Evolutionary conservation across 2,113 vertebrate genomes (phyloP).

Genomic region (Urocynchramus pylzowi): DNA sequence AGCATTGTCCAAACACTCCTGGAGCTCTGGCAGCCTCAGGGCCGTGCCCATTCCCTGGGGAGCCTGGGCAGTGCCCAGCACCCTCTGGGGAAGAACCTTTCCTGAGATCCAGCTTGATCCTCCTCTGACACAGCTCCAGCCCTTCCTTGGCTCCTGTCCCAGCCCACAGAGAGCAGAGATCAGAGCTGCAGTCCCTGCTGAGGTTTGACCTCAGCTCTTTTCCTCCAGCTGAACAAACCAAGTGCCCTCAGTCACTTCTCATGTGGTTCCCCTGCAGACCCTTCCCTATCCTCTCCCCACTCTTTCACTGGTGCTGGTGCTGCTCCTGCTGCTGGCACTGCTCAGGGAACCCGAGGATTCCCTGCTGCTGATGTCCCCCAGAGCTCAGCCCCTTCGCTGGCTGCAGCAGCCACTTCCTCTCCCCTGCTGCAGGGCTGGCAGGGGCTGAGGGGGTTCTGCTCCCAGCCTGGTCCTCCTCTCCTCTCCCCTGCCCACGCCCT

Average conservation of each 20-base stretch:
- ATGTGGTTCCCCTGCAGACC: neutral
- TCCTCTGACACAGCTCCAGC: neutral
- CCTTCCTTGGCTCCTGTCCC: neutral
- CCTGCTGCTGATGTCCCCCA: neutral
- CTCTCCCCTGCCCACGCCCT: neutral
- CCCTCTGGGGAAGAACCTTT: neutral
- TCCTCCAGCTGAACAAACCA: neutral
- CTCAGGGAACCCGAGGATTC: neutral
- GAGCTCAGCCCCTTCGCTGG: neutral
- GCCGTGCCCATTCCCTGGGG: neutral
- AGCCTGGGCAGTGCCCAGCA: neutral
- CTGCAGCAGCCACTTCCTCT: neutral
- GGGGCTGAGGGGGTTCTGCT: neutral
- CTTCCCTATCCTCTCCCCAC: neutral
- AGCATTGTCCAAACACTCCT: accelerated
- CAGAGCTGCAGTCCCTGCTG: neutral
- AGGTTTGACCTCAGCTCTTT: neutral
- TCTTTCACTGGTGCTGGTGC: neutral
- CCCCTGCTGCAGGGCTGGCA: neutral
- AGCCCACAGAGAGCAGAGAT: neutral
- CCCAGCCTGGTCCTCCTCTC: neutral
- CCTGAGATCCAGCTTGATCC: accelerated
- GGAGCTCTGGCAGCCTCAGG: neutral
- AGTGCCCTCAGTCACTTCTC: neutral
- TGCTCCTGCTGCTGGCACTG: neutral